Conservation (phyloP, 1,140 invertebrate species). For the Teleopsis dalmanni region DNA sequence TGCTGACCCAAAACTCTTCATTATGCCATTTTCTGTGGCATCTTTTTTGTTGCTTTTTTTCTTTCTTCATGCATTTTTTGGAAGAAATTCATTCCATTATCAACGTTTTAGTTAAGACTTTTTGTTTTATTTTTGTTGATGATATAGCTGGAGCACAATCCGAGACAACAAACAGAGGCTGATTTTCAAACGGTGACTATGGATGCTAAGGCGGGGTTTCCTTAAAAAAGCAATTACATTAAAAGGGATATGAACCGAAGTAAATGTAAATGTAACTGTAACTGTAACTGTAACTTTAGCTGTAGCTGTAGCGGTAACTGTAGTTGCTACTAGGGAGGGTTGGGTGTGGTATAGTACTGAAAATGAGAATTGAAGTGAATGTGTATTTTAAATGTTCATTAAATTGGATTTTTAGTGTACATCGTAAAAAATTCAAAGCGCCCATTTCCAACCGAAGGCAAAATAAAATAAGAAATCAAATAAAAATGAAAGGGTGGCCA, state of each 20-base stretch:
- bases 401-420: slow-evolving; percentile 43
- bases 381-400: slow-evolving; percentile 41
- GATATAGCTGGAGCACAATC: no score
- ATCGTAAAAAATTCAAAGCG: slow-evolving; percentile 39
- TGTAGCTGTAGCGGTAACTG: background rate
- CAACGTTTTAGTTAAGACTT: no score
- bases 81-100: no score
- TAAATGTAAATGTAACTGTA: background rate
- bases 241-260: background rate
- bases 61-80: no score
- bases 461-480: no score
- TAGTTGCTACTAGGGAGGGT: background rate
- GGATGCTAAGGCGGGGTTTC: no score
- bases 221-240: background rate
- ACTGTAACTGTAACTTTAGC: background rate
- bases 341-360: background rate
- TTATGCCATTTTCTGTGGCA: slow-evolving; percentile 2
- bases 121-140: no score
- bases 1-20: slow-evolving; percentile 11
- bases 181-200: no score
- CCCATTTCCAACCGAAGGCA: background rate
- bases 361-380: background rate
- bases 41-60: no score
- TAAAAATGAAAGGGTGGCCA: no score
- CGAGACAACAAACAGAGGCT: no score